Base-by-base conservation (phyloP, 2,888 invertebrate genomes). In the Toxonevra muliebris region DNA sequence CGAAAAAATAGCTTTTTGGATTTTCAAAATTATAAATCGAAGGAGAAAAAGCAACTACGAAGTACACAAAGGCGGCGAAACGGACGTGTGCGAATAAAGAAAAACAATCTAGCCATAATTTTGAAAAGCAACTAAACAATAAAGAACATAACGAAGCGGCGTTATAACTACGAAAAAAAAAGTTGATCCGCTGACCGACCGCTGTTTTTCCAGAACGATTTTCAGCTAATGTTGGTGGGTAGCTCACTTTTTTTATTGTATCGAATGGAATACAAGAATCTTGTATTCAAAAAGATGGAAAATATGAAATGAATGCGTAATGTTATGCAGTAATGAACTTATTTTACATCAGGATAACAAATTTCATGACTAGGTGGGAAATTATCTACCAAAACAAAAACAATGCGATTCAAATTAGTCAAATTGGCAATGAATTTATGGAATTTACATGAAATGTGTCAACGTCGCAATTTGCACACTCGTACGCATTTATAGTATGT, bases 181-280 rank as follows among this genome's bases (percentile, higher is more conserved):
- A 69, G 68, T 67, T 70, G 71, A 68, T 69, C 67, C 70, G 63
- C 69, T 69, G 30, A 30, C 30, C 30, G 69, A 71, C 65, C 70
- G 70, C 69, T 71, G 71, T 65, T 53, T 66, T 67, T 72, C 70
- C 71, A 68, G 69, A 71, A 68, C 61, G 61, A 68, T 69, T 69
- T 72, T 69, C 62, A 70, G 70, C 65, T 71, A 53, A 42, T 66
- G 66, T 61, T 66, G 70, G 70, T 71, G 69, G 70, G 70, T 73
- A 66, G 61, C 41, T 30, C 48, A 50, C 50, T 55, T 65, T 65
- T 61, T 53, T 30, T 30, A 30, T 30, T 30, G 30, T 30, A 30
- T 30, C 7, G 30, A 13, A 59, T 59, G 15, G 11, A 42, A 19
- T 61, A 11, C 13, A 61, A 41, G 52, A 13, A 13, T 10, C 10